Evolutionary conservation across 2,888 invertebrate species (phyloP).

Genomic region (Aphrophora alni): DNA sequence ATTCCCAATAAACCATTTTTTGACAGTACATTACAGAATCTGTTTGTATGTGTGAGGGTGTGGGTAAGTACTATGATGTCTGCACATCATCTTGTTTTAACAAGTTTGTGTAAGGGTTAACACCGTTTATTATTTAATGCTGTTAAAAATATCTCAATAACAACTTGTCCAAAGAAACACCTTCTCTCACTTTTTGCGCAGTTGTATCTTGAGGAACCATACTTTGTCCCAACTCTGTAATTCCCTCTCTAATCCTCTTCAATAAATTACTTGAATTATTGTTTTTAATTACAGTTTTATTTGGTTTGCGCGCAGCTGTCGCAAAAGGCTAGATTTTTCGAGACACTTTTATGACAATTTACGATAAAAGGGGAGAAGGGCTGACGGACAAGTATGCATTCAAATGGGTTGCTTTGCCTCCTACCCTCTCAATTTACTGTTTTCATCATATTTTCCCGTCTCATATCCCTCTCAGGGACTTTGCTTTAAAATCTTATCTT

Average conservation of each 20-base stretch:
- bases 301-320: neutral
- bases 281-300: neutral
- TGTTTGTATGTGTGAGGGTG: too few relatives aligned
- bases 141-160: too few relatives aligned
- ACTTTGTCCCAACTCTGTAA: neutral
- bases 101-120: too few relatives aligned
- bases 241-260: neutral
- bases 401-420: neutral
- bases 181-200: too few relatives aligned
- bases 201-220: too few relatives aligned
- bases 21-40: too few relatives aligned
- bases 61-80: too few relatives aligned
- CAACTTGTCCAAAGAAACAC: too few relatives aligned
- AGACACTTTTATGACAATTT: constrained; percentile 9
- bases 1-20: too few relatives aligned
- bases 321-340: neutral
- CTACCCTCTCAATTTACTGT: neutral
- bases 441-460: neutral
- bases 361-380: neutral
- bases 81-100: too few relatives aligned
- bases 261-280: neutral
- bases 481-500: neutral
- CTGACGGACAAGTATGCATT: constrained; percentile 6
- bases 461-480: neutral
- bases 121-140: too few relatives aligned